phyloP scores from a whole-genome alignment of 2,797 vertebrate species.

The Setipinna tenuifilis region DNA sequence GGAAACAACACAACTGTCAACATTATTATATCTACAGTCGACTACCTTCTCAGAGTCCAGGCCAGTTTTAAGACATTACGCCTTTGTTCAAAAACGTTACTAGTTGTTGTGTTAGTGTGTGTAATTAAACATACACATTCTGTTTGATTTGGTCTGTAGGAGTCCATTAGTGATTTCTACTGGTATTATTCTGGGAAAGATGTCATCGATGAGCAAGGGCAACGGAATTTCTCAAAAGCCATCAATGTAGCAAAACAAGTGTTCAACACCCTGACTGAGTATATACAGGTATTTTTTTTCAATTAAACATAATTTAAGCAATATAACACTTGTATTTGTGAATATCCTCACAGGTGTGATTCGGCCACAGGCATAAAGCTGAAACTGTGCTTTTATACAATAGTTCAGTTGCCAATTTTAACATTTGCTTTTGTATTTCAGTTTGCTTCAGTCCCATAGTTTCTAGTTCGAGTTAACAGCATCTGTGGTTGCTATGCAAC shows the following conservation, averaged over 20 bases:
- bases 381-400: too few relatives aligned
- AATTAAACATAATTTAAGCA: neutral
- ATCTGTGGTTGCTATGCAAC: too few relatives aligned
- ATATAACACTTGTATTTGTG: too few relatives aligned
- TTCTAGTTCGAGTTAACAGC: too few relatives aligned
- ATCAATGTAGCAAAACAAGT: constrained; percentile 97
- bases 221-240: constrained; percentile 96
- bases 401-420: too few relatives aligned
- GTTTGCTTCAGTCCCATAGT: too few relatives aligned
- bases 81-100: neutral
- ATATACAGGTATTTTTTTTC: constrained; percentile 85
- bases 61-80: constrained; percentile 62
- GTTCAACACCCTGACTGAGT: constrained; percentile 95
- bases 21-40: constrained; percentile 96
- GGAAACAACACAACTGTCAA: constrained; percentile 97
- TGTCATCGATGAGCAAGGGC: constrained; percentile 94
- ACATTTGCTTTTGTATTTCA: too few relatives aligned
- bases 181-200: constrained; percentile 98
- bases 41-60: constrained; percentile 95
- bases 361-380: too few relatives aligned
- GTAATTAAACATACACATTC: neutral
- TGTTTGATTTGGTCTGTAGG: constrained; percentile 68
- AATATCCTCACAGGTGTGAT: too few relatives aligned
- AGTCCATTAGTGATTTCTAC: constrained; percentile 97
- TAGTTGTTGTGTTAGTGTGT: neutral